Evolutionary conservation across 2,113 vertebrate species (phyloP), one percentile per base, ranked within the genome.

Genomic region (Lasiurus borealis): DNA sequence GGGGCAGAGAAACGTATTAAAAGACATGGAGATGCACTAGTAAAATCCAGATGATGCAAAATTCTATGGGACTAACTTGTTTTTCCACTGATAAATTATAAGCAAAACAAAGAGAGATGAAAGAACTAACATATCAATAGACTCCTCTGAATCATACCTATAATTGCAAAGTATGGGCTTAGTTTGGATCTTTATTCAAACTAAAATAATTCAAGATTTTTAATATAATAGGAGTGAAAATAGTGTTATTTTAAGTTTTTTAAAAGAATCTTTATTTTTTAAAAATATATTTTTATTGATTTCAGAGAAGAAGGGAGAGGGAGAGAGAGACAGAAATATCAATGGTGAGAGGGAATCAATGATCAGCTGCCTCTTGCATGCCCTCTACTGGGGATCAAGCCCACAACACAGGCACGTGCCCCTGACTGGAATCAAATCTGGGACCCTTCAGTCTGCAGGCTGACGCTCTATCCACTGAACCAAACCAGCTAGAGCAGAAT

Each of bases 31-130:
- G 29, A 76, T 29, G 18, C 5, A 85, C 64, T 36, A 81, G 50
- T 64, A 50, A 95, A 85, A 88, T 54, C n/a, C 15, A 93, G 44
- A 68, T 71, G 44, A 80, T 76, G 21, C 9, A 80, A 92, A 71
- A 86, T 68, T 46, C 75, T 75, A 83, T 23, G 82, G 34, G 57
- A 81, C 34, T 73, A 90, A 68, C 29, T 73, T 40, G 11, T 21
- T 86, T 89, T 86, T 48, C n/a, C 85, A 62, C 27, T 62, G 19
- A 62, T 83, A 48, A 75, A 94, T 48, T 85, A 3, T 44, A n/a
- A 85, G n/a, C 54, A 75, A 68, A 76, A 90, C 44, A 76, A 77
- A 93, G 34, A 76, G 36, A 90, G 23, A 57, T 36, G 57, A 89
- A 92, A n/a, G 10, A 89, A 89, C 18, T n/a, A n/a, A 16, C 15